Percentiles rank a stretch among this genome's conserved stretches.
Evolutionary conservation across 2,888 invertebrate species (phyloP).

Genomic region (Mythimna ferrago): DNA sequence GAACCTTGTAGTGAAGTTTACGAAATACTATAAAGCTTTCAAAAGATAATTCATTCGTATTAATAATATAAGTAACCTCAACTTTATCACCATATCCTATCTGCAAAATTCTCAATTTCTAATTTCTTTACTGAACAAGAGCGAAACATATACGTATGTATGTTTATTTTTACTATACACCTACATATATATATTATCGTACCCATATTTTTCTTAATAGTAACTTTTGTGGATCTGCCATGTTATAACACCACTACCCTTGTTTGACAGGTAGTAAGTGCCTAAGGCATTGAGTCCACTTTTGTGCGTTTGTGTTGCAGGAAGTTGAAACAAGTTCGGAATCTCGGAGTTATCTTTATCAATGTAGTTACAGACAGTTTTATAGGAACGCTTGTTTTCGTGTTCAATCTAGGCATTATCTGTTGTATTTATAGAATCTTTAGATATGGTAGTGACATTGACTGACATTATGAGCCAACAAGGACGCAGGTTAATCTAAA

Average conservation of each 20-base stretch:
- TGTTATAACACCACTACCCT: no score
- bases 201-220: no score
- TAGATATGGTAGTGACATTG: constrained; percentile 37
- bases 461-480: constrained; percentile 14
- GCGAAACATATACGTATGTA: no score
- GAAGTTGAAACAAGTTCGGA: not conserved
- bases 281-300: no score
- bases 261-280: no score
- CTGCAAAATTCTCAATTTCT: not conserved
- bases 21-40: constrained; percentile 21
- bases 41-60: not conserved
- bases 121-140: not conserved
- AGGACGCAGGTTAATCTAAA: constrained; percentile 32
- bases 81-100: not conserved
- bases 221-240: no score
- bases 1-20: constrained; percentile 23
- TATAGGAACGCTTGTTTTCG: not conserved
- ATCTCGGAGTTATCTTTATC: constrained; percentile 13
- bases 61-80: not conserved
- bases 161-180: no score
- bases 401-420: constrained; percentile 14
- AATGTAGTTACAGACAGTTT: not conserved
- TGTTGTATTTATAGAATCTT: constrained; percentile 23
- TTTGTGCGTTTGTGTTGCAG: no score
- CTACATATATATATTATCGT: no score